Base-by-base conservation (phyloP, 2,113 vertebrate species). In the Oreochromis aureus region DNA sequence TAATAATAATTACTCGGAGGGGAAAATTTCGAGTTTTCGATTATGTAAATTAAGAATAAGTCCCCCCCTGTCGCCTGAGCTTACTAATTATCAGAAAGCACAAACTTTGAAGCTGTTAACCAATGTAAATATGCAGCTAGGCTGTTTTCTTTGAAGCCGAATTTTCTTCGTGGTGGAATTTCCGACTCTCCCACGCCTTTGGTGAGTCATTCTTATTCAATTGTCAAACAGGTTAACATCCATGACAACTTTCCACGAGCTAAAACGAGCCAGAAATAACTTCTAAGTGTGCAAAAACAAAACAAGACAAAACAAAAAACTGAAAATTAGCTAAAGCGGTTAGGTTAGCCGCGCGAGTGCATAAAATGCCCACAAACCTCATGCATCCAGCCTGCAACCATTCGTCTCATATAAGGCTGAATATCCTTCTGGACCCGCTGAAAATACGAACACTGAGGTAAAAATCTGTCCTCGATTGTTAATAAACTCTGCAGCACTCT, bases 361-460 rank as follows among this genome's bases (percentile, higher is more conserved):
- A 82, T 11, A 63, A 91, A 91, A 83, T 79, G 51, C 39, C 63
- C 69, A 96, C 98, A 91, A 96, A 99, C 98, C 98, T 99, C 98
- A 93, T 98, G 96, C 98, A 99, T 99, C 98, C 98, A 99, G 91
- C 97, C 97, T 89, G 98, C 97, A 91, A 99, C 97, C 96, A 98
- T 97, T 94, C 97, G 96, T 94, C 98, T 97, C 98, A 99, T 98
- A 93, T 97, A 97, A 79, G 98, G 98, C 90, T 98, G 96, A 89
- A 99, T 97, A 89, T 99, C 98, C 95, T 97, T 97, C 96, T 99
- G 98, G 69, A 98, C 97, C 93, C 97, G 96, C 88, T 98, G 97
- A 96, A 99, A 99, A 93, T 99, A 98, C 41, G 97, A 97, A 89
- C 97, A 97, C 2, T 96, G 97, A 7, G 98, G 98, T 83, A 98